Evolutionary conservation across 2,113 vertebrate species (phyloP).

Genomic region (Okapia johnstoni): DNA sequence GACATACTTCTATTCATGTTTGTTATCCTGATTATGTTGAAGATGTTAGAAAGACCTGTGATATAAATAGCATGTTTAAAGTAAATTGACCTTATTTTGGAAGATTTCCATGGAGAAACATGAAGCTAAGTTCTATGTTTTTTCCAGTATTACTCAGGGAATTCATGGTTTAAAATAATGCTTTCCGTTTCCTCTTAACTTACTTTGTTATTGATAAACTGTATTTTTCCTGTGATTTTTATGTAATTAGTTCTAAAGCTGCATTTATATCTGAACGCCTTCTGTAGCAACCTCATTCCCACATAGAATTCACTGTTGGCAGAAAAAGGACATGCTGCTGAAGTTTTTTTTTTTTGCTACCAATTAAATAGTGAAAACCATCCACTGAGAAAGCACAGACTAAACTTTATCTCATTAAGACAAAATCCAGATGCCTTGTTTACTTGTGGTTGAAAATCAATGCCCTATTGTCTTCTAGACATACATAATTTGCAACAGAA

Average conservation of each 20-base stretch:
- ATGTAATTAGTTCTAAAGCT: conserved; percentile 74
- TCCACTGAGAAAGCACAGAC: conserved; percentile 66
- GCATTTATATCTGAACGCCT: conserved; percentile 56
- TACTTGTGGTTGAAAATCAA: conserved; percentile 67
- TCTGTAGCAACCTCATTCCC: conserved; percentile 63
- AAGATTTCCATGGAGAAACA: conserved; percentile 26
- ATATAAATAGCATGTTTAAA: conserved; percentile 52
- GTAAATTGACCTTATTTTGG: conserved; percentile 34
- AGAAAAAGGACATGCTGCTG: conserved; percentile 64
- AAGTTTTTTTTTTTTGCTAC: conserved; percentile 60
- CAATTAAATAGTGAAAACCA: conserved; percentile 70
- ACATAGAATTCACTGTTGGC: conserved; percentile 59
- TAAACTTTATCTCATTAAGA: conserved; percentile 78
- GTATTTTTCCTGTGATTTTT: conserved; percentile 51
- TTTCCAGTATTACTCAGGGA: conserved; percentile 1
- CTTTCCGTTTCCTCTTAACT: conserved; percentile 37
- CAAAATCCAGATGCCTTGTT: conserved; percentile 73
- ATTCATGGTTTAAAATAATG: conserved; percentile 6
- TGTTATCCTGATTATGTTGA: background rate
- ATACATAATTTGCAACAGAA: conserved; percentile 61
- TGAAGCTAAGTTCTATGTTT: background rate
- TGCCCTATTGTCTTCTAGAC: conserved; percentile 55
- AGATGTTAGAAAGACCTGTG: conserved; percentile 32
- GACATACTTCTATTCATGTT: background rate
- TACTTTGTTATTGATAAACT: background rate